Conservation (phyloP, 2,888 invertebrate genomes). For the Zootermopsis nevadensis region DNA sequence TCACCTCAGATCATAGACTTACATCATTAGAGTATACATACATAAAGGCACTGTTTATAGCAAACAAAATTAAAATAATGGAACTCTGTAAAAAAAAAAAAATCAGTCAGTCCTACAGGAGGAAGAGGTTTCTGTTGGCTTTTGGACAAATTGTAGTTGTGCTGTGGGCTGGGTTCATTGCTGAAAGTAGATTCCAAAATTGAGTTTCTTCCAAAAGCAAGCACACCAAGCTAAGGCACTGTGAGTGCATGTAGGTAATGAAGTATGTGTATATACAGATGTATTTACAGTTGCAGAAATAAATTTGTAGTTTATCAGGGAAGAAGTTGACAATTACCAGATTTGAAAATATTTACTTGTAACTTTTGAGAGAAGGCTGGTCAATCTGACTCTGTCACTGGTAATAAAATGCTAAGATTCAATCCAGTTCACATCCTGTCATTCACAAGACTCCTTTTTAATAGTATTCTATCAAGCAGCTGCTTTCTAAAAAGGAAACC, state of each 20-base stretch:
- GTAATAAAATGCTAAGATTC: too few relatives aligned
- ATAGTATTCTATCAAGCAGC: too few relatives aligned
- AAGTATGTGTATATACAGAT: background rate
- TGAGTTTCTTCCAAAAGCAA: background rate
- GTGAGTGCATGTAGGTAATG: background rate
- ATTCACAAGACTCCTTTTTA: too few relatives aligned
- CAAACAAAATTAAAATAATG: background rate
- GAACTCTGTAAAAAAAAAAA: background rate
- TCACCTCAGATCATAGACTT: conserved; percentile 14
- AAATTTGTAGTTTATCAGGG: conserved; percentile 15
- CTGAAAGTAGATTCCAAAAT: background rate
- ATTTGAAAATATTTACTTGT: too few relatives aligned
- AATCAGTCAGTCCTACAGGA: background rate
- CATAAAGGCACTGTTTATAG: background rate
- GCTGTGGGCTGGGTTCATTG: background rate
- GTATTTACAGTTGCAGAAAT: conserved; percentile 28
- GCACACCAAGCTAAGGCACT: background rate
- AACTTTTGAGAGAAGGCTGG: too few relatives aligned
- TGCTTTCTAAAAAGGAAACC: too few relatives aligned
- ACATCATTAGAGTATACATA: background rate
- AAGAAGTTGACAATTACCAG: too few relatives aligned
- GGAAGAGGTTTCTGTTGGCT: background rate
- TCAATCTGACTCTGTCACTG: too few relatives aligned
- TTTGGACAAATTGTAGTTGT: background rate
- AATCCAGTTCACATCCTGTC: too few relatives aligned